phyloP scores from a whole-genome alignment of 2,888 invertebrate genomes.

The Spodoptera exigua region DNA sequence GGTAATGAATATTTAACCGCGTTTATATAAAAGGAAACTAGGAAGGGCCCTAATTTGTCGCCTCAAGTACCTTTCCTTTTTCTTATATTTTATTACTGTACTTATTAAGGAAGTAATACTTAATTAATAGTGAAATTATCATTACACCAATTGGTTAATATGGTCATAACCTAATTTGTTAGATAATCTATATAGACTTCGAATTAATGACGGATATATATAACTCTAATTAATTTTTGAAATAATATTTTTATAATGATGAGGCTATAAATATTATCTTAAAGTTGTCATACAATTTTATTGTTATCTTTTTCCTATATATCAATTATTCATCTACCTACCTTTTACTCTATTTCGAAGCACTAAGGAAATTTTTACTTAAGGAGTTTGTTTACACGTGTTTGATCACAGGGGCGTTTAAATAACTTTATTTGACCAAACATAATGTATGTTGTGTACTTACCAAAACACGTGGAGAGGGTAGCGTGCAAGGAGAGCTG shows the following conservation, averaged over 20 bases:
- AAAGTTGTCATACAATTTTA: too few species aligned
- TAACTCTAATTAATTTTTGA: too few species aligned
- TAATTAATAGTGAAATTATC: not conserved
- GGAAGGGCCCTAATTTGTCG: slow-evolving; percentile 19
- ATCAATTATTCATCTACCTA: too few species aligned
- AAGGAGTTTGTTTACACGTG: slow-evolving; percentile 5
- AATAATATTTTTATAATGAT: too few species aligned
- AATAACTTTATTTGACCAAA: not conserved
- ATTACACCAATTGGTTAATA: too few species aligned
- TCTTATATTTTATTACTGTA: slow-evolving; percentile 8
- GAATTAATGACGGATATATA: too few species aligned
- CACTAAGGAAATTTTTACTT: too few species aligned
- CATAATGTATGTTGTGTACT: slow-evolving; percentile 54
- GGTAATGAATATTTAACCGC: slow-evolving; percentile 20
- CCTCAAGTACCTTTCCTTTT: slow-evolving; percentile 6
- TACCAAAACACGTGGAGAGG: slow-evolving; percentile 76
- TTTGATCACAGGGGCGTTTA: slow-evolving; percentile 46
- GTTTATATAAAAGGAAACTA: slow-evolving; percentile 21
- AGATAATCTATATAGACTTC: too few species aligned
- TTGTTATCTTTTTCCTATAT: too few species aligned
- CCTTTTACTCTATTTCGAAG: too few species aligned
- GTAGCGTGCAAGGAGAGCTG: slow-evolving; percentile 61
- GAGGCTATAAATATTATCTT: too few species aligned
- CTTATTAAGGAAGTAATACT: slow-evolving; percentile 3
- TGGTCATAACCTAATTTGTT: too few species aligned